Conservation (phyloP, 2,888 invertebrate genomes). For the Aspidapion aeneum region DNA sequence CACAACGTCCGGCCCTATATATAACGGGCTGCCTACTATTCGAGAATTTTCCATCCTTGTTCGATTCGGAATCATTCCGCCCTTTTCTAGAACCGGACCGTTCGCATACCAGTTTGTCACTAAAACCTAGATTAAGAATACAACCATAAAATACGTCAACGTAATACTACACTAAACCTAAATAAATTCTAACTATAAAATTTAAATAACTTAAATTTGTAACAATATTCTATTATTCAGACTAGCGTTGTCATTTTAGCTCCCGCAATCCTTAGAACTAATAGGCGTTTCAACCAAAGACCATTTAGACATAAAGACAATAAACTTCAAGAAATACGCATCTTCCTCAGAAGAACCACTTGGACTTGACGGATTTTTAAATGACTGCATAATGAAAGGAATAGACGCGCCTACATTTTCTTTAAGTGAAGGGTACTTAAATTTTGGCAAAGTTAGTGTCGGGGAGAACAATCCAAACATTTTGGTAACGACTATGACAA, state of each 20-base stretch:
- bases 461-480: conserved; percentile 9
- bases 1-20: too few species aligned
- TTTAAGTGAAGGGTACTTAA: conserved; percentile 38
- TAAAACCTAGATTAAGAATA: too few species aligned
- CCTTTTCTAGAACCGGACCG: too few species aligned
- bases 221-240: too few species aligned
- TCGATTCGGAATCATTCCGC: too few species aligned
- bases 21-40: too few species aligned
- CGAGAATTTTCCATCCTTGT: too few species aligned
- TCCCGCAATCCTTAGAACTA: conserved; percentile 38
- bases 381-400: conserved; percentile 28
- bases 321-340: neutral
- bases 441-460: conserved; percentile 38
- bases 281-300: conserved; percentile 28
- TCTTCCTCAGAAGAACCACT: conserved; percentile 15
- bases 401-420: conserved; percentile 34
- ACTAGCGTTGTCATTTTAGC: conserved; percentile 36
- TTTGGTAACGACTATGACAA: conserved; percentile 24
- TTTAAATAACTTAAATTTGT: too few species aligned
- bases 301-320: neutral
- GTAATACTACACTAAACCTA: too few species aligned
- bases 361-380: conserved; percentile 40
- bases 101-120: too few species aligned
- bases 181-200: too few species aligned
- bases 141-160: too few species aligned